These are phyloP conservation scores for Rhingia rostrata DNA, from an alignment of 2,888 invertebrate species.

Conservation along the genomic window DNA sequence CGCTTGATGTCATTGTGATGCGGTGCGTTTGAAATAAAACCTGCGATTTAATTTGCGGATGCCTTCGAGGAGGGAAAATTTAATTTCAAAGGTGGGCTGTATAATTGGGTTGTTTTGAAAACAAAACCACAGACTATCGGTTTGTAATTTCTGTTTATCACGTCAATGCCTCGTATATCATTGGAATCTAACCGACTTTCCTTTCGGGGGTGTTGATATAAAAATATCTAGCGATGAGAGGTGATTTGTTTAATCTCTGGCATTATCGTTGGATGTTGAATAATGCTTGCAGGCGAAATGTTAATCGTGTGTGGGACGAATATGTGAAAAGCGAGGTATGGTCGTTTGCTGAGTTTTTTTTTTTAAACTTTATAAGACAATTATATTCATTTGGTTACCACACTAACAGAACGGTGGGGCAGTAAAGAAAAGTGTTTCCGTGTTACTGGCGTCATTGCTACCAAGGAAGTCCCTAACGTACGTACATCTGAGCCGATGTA, in stretches of 20 bases:
- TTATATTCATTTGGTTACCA: no score
- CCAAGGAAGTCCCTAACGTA: no score
- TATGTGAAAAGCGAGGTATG: no score
- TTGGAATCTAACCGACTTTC: slow-evolving; percentile 22
- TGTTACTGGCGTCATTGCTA: no score
- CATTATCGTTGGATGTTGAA: slow-evolving; percentile 2
- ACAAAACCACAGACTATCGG: slow-evolving; percentile 25
- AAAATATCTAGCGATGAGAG: slow-evolving; percentile 18
- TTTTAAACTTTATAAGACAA: no score
- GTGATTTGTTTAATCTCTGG: slow-evolving; percentile 10
- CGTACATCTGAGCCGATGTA: no score
- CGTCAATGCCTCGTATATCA: slow-evolving; percentile 36
- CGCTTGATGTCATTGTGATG: slow-evolving; percentile 52
- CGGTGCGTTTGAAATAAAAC: slow-evolving; percentile 23
- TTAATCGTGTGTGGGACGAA: no score
- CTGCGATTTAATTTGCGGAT: not conserved
- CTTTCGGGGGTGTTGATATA: slow-evolving; percentile 38
- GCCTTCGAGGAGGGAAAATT: not conserved
- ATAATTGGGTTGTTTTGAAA: slow-evolving; percentile 33
- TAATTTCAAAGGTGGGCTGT: slow-evolving; percentile 24
- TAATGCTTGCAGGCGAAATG: no score
- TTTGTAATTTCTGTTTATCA: slow-evolving; percentile 44
- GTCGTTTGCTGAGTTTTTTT: no score
- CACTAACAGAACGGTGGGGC: no score
- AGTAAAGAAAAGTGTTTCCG: no score